Percentiles rank a stretch among this genome's conserved stretches.
Conservation (phyloP, 1,140 invertebrate species). For the Apis mellifera region Amel_HAv3.1 CM009943.2:8884001-8884500, state of each 20-base stretch:
- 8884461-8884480: conserved; percentile 14
- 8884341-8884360: conserved; percentile 56
- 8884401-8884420: conserved; percentile 27
- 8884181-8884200: too few species aligned
- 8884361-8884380: conserved; percentile 49
- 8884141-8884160: too few species aligned
- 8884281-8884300: not conserved
- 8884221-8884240: too few species aligned
- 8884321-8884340: not conserved
- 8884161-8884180: too few species aligned
- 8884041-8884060: not conserved
- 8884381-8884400: conserved; percentile 53
- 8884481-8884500: conserved; percentile 45
- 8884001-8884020: conserved; percentile 3
- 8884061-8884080: conserved; percentile 15
- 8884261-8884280: not conserved
- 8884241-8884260: too few species aligned
- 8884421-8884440: conserved; percentile 40
- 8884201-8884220: too few species aligned
- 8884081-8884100: not conserved
- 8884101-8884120: too few species aligned
- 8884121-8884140: too few species aligned
- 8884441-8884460: conserved; percentile 5
- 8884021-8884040: not conserved
- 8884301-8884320: not conserved